These are phyloP conservation scores for Desoria tigrina DNA, from an alignment of 2,888 invertebrate genomes.

Conservation along the genomic window DNA sequence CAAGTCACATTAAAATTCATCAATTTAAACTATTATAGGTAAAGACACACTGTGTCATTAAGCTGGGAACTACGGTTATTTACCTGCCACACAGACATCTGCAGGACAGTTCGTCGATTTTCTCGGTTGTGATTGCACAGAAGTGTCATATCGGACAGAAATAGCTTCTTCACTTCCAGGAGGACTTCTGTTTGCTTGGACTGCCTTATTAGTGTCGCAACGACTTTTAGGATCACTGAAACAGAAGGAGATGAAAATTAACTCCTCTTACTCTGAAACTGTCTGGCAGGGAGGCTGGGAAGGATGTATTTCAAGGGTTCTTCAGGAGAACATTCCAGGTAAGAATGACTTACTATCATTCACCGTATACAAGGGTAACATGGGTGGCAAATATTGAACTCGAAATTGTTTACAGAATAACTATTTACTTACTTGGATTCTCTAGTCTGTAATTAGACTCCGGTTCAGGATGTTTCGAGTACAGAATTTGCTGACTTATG, in stretches of 20 bases:
- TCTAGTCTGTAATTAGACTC: conserved; percentile 92
- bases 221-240: conserved; percentile 96
- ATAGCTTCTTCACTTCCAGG: conserved; percentile 90
- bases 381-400: conserved; percentile 4
- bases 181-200: conserved; percentile 91
- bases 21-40: background rate
- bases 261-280: background rate
- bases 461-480: conserved; percentile 91
- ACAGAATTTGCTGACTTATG: conserved; percentile 90
- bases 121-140: conserved; percentile 96
- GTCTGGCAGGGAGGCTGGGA: background rate
- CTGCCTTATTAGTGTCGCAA: conserved; percentile 93
- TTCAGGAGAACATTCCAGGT: background rate
- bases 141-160: conserved; percentile 97
- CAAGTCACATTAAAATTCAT: conserved; percentile 3
- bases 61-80: too few species aligned
- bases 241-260: conserved; percentile 50
- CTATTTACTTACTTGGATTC: conserved; percentile 80
- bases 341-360: too few species aligned
- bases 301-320: background rate
- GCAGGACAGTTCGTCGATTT: conserved; percentile 92
- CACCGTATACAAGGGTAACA: too few species aligned
- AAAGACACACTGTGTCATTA: too few species aligned
- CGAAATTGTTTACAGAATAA: background rate
- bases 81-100: conserved; percentile 98